Evolutionary conservation across 2,113 vertebrate genomes (phyloP).

Genomic region (Oryzias curvinotus): DNA sequence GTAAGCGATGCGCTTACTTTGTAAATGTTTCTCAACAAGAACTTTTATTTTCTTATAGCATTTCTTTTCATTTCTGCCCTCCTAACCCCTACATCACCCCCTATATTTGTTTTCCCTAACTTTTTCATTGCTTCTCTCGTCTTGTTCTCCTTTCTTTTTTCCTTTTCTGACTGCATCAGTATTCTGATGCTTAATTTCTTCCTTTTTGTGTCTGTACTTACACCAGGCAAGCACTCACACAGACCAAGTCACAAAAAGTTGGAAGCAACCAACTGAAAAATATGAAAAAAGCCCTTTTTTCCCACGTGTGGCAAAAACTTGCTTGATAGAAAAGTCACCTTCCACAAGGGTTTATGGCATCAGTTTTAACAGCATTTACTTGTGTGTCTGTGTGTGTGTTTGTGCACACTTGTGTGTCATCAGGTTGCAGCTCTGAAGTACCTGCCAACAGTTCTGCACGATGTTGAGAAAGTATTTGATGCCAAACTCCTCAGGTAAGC

Average conservation of each 20-base stretch:
- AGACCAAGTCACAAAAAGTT: conserved; percentile 14
- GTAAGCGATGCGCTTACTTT: conserved; percentile 60
- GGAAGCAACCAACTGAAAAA: conserved; percentile 14
- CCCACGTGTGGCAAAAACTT: conserved; percentile 18
- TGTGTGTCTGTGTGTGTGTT: background rate
- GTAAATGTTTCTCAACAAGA: background rate
- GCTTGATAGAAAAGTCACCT: conserved; percentile 41
- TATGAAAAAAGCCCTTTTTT: conserved; percentile 9
- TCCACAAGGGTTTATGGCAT: conserved; percentile 19
- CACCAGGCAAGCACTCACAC: conserved; percentile 2
- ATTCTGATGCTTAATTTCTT: conserved; percentile 18
- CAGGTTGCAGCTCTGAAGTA: conserved; percentile 98
- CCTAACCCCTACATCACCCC: background rate
- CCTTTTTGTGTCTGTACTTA: background rate
- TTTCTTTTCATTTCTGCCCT: background rate
- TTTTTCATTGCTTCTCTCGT: conserved; percentile 4
- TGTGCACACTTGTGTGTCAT: conserved; percentile 31
- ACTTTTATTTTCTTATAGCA: conserved; percentile 3
- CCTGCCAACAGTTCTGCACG: conserved; percentile 92
- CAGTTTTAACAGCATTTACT: conserved; percentile 20
- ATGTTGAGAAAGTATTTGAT: conserved; percentile 95
- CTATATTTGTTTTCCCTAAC: background rate
- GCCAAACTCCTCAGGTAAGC: conserved; percentile 90
- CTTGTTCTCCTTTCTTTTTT: conserved; percentile 2
- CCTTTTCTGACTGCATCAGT: conserved; percentile 10